A percentile compares a stretch with the other conserved stretches of the same genome.
Conservation (phyloP, 2,113 vertebrate species). For the Anoplopoma fimbria region DNA sequence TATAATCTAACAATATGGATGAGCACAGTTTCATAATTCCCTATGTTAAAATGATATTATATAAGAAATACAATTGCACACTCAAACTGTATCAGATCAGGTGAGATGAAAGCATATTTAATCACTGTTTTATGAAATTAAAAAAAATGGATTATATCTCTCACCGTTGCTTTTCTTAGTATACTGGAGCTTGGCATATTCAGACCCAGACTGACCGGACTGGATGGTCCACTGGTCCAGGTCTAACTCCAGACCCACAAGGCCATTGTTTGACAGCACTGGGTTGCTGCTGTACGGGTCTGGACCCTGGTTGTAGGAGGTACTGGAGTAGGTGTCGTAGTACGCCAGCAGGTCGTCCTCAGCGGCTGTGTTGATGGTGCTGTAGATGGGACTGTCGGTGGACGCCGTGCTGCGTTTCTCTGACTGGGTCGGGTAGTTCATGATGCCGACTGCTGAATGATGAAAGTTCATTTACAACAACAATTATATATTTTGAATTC, state of each 20-base stretch:
- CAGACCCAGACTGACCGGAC: slow-evolving; percentile 79
- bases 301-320: slow-evolving; percentile 75
- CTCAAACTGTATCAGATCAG: neutral
- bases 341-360: slow-evolving; percentile 85
- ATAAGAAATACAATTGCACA: neutral
- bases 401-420: slow-evolving; percentile 85
- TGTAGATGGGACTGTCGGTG: slow-evolving; percentile 92
- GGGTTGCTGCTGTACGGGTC: slow-evolving; percentile 84
- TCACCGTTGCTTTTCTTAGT: slow-evolving; percentile 71
- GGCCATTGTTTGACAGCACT: slow-evolving; percentile 81
- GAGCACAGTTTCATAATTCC: neutral
- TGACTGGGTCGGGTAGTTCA: slow-evolving; percentile 88
- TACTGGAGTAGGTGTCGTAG: slow-evolving; percentile 83
- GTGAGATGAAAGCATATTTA: neutral
- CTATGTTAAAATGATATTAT: neutral
- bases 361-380: slow-evolving; percentile 88
- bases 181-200: slow-evolving; percentile 85
- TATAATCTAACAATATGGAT: neutral
- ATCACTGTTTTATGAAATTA: neutral
- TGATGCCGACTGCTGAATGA: slow-evolving; percentile 87
- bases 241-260: slow-evolving; percentile 70
- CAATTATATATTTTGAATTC: neutral
- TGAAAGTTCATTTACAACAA: neutral
- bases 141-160: neutral
- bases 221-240: slow-evolving; percentile 82